Conservation (phyloP, 2,113 vertebrate genomes). For the Leucoraja erinaceus region DNA sequence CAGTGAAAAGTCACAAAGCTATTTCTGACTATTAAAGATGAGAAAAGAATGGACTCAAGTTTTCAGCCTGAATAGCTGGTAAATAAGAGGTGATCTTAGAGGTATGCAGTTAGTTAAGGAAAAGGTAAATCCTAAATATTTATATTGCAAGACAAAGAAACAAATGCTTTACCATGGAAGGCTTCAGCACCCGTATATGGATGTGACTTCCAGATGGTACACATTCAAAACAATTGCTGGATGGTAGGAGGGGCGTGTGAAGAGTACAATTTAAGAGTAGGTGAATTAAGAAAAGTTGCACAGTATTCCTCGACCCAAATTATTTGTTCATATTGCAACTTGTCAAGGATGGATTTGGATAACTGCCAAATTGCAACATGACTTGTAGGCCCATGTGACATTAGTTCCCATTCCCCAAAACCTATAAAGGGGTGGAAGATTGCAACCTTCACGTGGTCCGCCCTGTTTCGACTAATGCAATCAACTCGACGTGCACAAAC, state of each 20-base stretch:
- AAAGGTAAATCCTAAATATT: neutral
- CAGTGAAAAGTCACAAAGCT: neutral
- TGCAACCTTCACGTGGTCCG: too few relatives aligned
- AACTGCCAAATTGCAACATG: neutral
- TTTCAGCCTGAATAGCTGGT: neutral
- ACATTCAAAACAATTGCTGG: neutral
- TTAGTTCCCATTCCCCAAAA: neutral
- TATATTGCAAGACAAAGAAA: neutral
- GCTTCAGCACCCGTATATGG: neutral
- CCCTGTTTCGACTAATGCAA: too few relatives aligned
- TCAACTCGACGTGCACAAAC: too few relatives aligned
- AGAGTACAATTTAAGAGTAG: neutral
- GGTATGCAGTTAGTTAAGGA: neutral
- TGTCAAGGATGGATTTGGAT: neutral
- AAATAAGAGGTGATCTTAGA: neutral
- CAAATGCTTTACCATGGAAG: neutral
- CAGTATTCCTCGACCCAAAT: neutral
- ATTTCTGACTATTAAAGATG: neutral
- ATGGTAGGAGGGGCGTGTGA: neutral
- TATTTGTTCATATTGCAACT: neutral
- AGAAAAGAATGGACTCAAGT: neutral
- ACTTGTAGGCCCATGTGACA: neutral
- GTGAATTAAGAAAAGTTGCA: neutral
- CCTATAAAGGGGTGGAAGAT: too few relatives aligned
- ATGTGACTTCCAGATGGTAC: neutral